Base-by-base conservation (phyloP, 2,888 invertebrate genomes). In the Cryptosula pallasiana region DNA sequence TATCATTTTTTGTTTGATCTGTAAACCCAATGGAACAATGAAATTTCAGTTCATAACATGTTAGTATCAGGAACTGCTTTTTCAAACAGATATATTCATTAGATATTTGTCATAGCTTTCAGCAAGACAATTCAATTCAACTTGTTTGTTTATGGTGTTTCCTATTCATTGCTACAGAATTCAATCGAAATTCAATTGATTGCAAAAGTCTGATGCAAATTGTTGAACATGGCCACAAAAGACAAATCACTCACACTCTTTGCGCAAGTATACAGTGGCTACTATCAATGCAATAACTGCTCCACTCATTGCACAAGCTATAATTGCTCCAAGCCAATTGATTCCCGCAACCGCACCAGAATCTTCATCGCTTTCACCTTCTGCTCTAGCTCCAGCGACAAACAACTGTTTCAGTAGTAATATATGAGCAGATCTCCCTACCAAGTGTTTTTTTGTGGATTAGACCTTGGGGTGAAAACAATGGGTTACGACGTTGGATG, bases 1-100 rank as follows among this genome's bases (percentile, higher is more conserved):
- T n/a, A n/a, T n/a, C n/a, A n/a, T n/a, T 63, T 32, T 63, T 63
- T 32, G 2, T 27, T n/a, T 63, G 16, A 34, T 63, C 63, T 63
- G 32, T 29, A 63, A 63, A 45, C 20, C n/a, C n/a, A n/a, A 45
- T 45, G 20, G 20, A 45, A 45, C 5, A 45, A 45, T 45, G 45
- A 45, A 45, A 5, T 13, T 45, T 45, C 20, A 5, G 45, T 45
- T 45, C 5, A 5, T 13, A 13, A 45, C 20, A 45, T n/a, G 20
- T 13, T 20, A 45, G 5, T 20, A 5, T 5, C 45, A 45, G 45
- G 20, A 45, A 45, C 45, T 5, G 5, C 20, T 45, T 45, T 45
- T 45, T 45, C 20, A 13, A 45, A 45, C 20, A 45, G 5, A 5
- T 13, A 45, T 45, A 5, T 5, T 13, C 45, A 45, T 20, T 45